Evolutionary conservation across 2,113 vertebrate genomes (phyloP).

Genomic region (Mola mola): DNA sequence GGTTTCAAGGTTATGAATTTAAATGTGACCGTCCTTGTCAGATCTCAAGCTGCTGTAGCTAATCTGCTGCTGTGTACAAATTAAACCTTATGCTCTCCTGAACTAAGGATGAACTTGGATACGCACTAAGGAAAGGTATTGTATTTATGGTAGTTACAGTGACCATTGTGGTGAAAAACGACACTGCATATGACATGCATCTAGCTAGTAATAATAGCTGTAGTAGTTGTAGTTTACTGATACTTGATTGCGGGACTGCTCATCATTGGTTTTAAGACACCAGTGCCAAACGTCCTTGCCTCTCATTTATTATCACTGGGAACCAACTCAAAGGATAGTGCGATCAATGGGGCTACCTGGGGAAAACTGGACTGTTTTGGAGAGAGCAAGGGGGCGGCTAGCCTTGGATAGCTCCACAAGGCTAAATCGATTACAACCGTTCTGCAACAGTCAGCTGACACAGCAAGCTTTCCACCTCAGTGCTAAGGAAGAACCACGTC

Average conservation of each 20-base stretch:
- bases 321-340: slow-evolving; percentile 67
- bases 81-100: slow-evolving; percentile 12
- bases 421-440: slow-evolving; percentile 58
- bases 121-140: background rate
- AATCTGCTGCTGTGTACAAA: slow-evolving; percentile 21
- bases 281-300: slow-evolving; percentile 31
- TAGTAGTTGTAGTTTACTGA: slow-evolving; percentile 22
- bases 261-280: slow-evolving; percentile 56
- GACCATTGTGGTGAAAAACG: too few relatives aligned
- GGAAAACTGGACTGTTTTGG: slow-evolving; percentile 58
- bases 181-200: too few relatives aligned
- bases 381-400: slow-evolving; percentile 40
- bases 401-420: slow-evolving; percentile 53
- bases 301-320: slow-evolving; percentile 69
- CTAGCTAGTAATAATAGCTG: too few relatives aligned
- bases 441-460: slow-evolving; percentile 66
- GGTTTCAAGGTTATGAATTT: slow-evolving; percentile 14
- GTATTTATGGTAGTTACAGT: too few relatives aligned
- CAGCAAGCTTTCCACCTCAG: slow-evolving; percentile 64
- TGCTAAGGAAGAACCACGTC: slow-evolving; percentile 46
- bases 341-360: slow-evolving; percentile 71
- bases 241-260: slow-evolving; percentile 33
- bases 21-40: slow-evolving; percentile 34
- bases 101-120: slow-evolving; percentile 19
- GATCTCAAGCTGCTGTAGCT: slow-evolving; percentile 19